Conservation (phyloP, 2,888 invertebrate species). For the Caenorhabditis sp. region DNA sequence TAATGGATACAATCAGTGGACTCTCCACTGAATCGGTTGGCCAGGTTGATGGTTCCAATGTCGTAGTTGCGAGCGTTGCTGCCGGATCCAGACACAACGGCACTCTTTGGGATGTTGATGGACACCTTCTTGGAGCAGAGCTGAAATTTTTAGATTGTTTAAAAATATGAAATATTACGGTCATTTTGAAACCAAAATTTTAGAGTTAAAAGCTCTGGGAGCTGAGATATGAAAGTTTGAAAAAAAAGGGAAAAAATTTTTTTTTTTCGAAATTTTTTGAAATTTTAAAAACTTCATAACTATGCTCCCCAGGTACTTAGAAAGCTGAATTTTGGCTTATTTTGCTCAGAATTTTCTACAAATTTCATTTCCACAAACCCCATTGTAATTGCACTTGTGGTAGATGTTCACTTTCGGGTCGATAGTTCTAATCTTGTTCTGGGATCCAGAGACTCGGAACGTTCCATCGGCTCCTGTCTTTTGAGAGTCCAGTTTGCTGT, state of each 20-base stretch:
- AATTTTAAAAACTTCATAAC: neutral
- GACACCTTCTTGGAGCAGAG: constrained; percentile 61
- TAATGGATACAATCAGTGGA: constrained; percentile 61
- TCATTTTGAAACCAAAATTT: neutral
- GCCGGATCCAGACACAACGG: constrained; percentile 41
- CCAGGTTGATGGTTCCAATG: constrained; percentile 60
- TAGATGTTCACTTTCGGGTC: constrained; percentile 68
- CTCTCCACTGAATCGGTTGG: constrained; percentile 53
- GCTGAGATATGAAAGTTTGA: neutral
- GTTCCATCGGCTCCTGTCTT: constrained; percentile 75
- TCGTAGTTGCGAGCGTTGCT: constrained; percentile 43
- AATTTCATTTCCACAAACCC: constrained; percentile 21
- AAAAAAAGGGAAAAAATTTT: neutral
- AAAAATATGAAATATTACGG: neutral
- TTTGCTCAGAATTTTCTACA: neutral
- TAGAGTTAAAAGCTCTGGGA: neutral
- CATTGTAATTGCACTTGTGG: constrained; percentile 64
- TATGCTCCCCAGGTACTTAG: too few relatives aligned
- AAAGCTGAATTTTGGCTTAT: neutral
- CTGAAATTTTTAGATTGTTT: constrained; percentile 29
- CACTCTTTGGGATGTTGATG: constrained; percentile 54
- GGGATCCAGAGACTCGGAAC: constrained; percentile 71
- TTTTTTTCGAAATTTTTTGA: neutral
- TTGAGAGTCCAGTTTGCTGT: constrained; percentile 76
- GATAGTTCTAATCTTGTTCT: constrained; percentile 65